Base-by-base conservation (phyloP, 2,797 vertebrate genomes). In the Tokudaia muenninki region DNA sequence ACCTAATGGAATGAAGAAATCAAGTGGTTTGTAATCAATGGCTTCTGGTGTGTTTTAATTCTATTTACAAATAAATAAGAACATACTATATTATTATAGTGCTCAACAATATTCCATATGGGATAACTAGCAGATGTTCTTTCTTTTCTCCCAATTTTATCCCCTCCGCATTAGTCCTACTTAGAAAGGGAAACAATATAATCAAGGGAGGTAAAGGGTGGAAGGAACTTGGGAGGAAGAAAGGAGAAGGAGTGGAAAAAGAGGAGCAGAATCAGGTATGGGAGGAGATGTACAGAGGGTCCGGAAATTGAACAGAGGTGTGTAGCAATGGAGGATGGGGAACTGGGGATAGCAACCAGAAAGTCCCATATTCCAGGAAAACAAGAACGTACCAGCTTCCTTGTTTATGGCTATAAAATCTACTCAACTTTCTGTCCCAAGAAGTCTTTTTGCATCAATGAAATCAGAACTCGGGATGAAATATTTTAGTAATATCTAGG, bases 51-150 rank as follows among this genome's bases (percentile, higher is more conserved):
- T 47, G n/a, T 86, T 87, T 96, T 81, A 34, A 78, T 93, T 93
- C 96, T 98, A 96, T 98, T 97, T 97, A 63, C 87, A 98, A 37
- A 94, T 95, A 88, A 24, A 34, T 78, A 96, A 97, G 11, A 95
- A 79, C 86, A 52, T 65, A 93, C 3, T 12, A 0, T 10, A 50
- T 31, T 70, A 94, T 22, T 74, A 5, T n/a, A 90, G 2, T 17
- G 34, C 31, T 95, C 78, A 70, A 21, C 3, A 61, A 19, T 21
- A 1, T 92, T 93, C 26, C 37, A 59, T 87, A 6, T 96, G 87
- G 65, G 65, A 52, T 21, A 47, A 55, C 13, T 75, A 82, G 47
- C 34, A 94, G 8, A 72, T 87, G 1, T 72, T 96, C 37, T 50
- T 57, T 81, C 37, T 47, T 57, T 55, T 47, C 37, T 52, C 6